Evolutionary conservation across 2,113 vertebrate species (phyloP).

Genomic region (Gambusia affinis): DNA sequence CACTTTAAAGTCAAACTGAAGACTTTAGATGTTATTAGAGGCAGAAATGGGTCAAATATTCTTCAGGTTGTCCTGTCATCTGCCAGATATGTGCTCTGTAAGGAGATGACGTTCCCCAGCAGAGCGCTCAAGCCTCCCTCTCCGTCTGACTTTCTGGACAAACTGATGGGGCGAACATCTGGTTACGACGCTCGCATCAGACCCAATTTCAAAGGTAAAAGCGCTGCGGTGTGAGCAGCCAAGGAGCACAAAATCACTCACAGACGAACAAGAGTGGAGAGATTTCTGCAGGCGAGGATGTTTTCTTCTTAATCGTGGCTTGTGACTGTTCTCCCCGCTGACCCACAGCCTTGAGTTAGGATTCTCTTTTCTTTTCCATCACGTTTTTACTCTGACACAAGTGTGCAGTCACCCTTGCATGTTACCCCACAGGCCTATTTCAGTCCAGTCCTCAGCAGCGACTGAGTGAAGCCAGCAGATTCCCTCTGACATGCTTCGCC

Average conservation of each 20-base stretch:
- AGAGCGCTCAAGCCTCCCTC: slow-evolving; percentile 80
- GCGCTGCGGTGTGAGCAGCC: neutral
- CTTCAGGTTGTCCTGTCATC: neutral
- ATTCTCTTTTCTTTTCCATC: slow-evolving; percentile 48
- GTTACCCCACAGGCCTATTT: slow-evolving; percentile 70
- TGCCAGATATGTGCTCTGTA: slow-evolving; percentile 82
- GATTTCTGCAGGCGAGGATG: slow-evolving; percentile 41
- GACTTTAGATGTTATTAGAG: neutral
- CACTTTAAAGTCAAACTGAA: neutral
- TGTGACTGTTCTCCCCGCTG: slow-evolving; percentile 47
- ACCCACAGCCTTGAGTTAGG: slow-evolving; percentile 64
- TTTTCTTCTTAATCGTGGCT: slow-evolving; percentile 30
- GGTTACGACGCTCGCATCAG: slow-evolving; percentile 94
- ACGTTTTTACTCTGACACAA: slow-evolving; percentile 48
- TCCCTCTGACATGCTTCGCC: slow-evolving; percentile 67
- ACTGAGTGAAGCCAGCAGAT: slow-evolving; percentile 51
- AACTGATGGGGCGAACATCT: slow-evolving; percentile 94
- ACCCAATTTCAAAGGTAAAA: slow-evolving; percentile 96
- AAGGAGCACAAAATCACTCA: slow-evolving; percentile 53
- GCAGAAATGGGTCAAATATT: neutral
- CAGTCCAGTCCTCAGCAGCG: slow-evolving; percentile 37
- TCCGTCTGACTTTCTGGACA: slow-evolving; percentile 95
- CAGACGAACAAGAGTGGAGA: slow-evolving; percentile 56
- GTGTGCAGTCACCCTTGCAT: slow-evolving; percentile 29
- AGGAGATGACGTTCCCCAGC: slow-evolving; percentile 83